Base-by-base conservation (phyloP, 2,113 vertebrate genomes). In the Guaruba guarouba region DNA sequence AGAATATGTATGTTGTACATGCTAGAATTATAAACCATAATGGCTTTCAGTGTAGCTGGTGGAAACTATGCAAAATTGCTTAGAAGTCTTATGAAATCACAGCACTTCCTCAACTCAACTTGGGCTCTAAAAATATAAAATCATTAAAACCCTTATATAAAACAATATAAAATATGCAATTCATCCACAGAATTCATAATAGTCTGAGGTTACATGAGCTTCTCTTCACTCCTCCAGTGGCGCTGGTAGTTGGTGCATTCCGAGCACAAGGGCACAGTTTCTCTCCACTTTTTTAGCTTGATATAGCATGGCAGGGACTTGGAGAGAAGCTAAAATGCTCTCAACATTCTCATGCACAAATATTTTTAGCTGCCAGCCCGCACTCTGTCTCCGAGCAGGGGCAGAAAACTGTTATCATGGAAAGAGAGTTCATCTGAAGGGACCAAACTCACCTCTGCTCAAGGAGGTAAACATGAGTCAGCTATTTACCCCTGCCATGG, bases 391-490 rank as follows among this genome's bases (percentile, higher is more conserved):
- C 11, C 3, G 7, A 54, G 2, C 24, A 62, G 0, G 2, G 12
- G 27, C 19, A 82, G 24, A 90, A 88, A 73, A 76, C 25, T 41
- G 2, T 43, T 44, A 54, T 69, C 15, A 43, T 1, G 0, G 52
- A 61, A 81, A n/a, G 12, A 29, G 4, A 63, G 11, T 13, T 20
- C 54, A 63, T 35, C 20, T 44, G 29, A 83, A 73, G 74, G 14
- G 8, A 61, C 8, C 1, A 44, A 87, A 80, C 9, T 67, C 33
- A 51, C 2, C 5, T 88, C n/a, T 74, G 4, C n/a, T 86, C 27
- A 59, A 80, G 27, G 6, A 77, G 6, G 6, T 25, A 52, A 44
- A 31, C 7, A 16, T 0, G 0, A 89, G 15, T 51, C 9, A 41
- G 12, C 5, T 18, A 31, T 18, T 35, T 69, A 11, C 13, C 24